Percentiles rank a stretch among this genome's conserved stretches.
Evolutionary conservation across 2,888 invertebrate genomes (phyloP).

Genomic region (Caenorhabditis doughertyi): DNA sequence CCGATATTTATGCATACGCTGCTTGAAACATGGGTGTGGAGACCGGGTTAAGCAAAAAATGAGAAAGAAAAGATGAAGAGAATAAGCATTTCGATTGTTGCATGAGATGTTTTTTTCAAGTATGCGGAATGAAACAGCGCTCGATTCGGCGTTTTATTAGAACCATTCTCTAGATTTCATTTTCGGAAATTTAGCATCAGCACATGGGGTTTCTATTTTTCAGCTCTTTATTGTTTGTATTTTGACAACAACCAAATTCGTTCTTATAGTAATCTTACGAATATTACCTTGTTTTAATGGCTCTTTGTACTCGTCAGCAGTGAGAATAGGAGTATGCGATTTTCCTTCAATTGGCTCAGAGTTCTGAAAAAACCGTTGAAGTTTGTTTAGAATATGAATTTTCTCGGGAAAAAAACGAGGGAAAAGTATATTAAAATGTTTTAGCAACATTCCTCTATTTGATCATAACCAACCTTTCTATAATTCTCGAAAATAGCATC

Average conservation of each 20-base stretch:
- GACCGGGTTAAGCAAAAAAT: constrained; percentile 6
- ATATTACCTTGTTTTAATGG: constrained; percentile 56
- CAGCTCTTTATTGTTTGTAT: too few species aligned
- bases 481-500: constrained; percentile 60
- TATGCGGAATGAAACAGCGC: constrained; percentile 10
- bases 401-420: not conserved
- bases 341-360: constrained; percentile 36
- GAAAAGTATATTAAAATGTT: not conserved
- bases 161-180: not conserved
- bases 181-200: too few species aligned
- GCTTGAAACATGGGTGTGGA: constrained; percentile 35
- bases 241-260: too few species aligned
- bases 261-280: constrained; percentile 1
- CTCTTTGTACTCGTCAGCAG: constrained; percentile 58
- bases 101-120: constrained; percentile 12
- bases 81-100: constrained; percentile 14
- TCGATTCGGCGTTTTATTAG: not conserved
- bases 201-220: too few species aligned
- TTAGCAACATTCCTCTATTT: not conserved
- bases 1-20: constrained; percentile 48
- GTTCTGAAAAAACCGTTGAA: constrained; percentile 23
- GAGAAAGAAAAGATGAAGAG: not conserved
- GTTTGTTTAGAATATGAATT: not conserved
- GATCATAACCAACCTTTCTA: constrained; percentile 42
- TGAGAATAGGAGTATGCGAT: constrained; percentile 52